These are phyloP conservation scores for Parthenolecanium corni DNA, from an alignment of 2,888 invertebrate genomes.

Conservation along the genomic window DNA sequence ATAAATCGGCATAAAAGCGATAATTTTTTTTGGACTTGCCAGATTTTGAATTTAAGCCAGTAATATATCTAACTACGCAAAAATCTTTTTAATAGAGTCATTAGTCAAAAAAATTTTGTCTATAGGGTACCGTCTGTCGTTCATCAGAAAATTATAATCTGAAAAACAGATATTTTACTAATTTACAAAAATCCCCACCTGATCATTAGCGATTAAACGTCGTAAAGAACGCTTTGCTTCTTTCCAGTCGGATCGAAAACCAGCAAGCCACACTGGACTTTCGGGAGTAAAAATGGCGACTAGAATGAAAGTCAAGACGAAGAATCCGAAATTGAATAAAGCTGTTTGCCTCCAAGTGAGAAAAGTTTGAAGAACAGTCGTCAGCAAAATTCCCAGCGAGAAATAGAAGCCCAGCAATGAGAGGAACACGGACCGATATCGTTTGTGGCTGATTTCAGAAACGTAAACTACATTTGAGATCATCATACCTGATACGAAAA, in stretches of 20 bases:
- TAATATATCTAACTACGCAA: no score
- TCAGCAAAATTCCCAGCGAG: slow-evolving; percentile 46
- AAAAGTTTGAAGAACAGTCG: slow-evolving; percentile 42
- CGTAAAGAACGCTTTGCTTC: slow-evolving; percentile 30
- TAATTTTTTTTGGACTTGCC: no score
- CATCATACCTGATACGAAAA: slow-evolving; percentile 44
- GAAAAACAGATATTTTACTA: no score
- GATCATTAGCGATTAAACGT: slow-evolving; percentile 29
- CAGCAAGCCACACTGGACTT: slow-evolving; percentile 47
- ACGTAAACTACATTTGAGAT: slow-evolving; percentile 47
- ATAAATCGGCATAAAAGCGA: no score
- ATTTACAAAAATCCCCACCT: no score
- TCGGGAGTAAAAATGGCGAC: slow-evolving; percentile 43
- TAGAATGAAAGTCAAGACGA: slow-evolving; percentile 37
- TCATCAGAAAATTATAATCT: no score
- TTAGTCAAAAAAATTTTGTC: no score
- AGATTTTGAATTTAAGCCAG: no score
- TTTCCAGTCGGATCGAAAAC: slow-evolving; percentile 30
- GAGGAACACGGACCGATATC: slow-evolving; percentile 45
- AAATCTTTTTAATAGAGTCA: no score
- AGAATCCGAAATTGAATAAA: slow-evolving; percentile 37
- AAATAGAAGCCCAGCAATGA: slow-evolving; percentile 48
- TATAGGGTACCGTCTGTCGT: no score
- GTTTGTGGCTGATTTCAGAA: slow-evolving; percentile 47
- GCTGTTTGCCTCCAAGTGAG: slow-evolving; percentile 44